Conservation (phyloP, 2,888 invertebrate genomes). For the Prenolepis imparis region DNA sequence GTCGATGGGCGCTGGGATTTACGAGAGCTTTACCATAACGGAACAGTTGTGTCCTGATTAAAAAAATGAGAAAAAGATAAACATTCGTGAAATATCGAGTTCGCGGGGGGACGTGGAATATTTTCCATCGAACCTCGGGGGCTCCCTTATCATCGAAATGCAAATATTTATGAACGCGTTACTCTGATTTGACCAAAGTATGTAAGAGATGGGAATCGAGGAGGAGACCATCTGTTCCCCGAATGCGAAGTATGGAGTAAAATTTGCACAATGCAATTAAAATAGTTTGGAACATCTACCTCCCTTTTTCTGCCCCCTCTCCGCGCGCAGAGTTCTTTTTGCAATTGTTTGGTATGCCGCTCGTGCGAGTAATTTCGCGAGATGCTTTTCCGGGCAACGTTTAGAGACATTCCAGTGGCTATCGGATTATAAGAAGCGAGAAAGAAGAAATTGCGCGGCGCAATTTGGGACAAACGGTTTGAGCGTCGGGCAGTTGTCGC, state of each 20-base stretch:
- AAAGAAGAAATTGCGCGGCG: conserved; percentile 74
- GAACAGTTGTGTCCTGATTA: conserved; percentile 50
- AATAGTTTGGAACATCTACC: conserved; percentile 37
- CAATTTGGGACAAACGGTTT: conserved; percentile 71
- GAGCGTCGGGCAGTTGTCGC: conserved; percentile 70
- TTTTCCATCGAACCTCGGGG: conserved; percentile 22
- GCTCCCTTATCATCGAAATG: conserved; percentile 10
- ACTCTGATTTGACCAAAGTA: neutral
- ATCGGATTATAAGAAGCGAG: conserved; percentile 57
- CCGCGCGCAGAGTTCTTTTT: neutral
- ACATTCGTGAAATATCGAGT: conserved; percentile 24
- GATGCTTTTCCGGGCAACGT: conserved; percentile 17
- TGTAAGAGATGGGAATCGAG: neutral
- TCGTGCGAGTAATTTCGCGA: conserved; percentile 50
- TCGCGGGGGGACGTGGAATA: neutral
- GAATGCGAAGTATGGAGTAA: neutral
- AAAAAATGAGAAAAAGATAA: conserved; percentile 19
- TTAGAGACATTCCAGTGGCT: conserved; percentile 65
- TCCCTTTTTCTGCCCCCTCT: neutral
- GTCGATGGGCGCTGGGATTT: conserved; percentile 48
- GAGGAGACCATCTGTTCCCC: neutral
- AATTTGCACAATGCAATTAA: conserved; percentile 36
- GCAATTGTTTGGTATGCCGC: conserved; percentile 1
- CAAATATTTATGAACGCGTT: conserved; percentile 17
- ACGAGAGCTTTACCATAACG: conserved; percentile 34